Conservation (phyloP, 2,113 vertebrate species). For the Pseudorectes ferrugineus region DNA sequence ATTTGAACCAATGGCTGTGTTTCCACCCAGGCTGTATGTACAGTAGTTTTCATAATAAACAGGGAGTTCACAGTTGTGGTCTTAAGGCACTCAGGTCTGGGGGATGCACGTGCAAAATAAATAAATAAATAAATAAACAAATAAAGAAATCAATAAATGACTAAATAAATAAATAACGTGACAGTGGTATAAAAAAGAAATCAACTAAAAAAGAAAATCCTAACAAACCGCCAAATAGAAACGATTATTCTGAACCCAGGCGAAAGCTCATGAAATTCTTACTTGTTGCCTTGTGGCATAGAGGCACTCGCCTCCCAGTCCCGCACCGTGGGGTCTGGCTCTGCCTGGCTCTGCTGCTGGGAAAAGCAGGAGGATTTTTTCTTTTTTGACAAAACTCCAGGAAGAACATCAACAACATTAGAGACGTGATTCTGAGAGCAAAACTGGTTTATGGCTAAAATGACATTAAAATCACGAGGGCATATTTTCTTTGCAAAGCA, state of each 20-base stretch:
- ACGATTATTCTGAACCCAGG: background rate
- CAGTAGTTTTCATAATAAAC: constrained; percentile 48
- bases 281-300: constrained; percentile 38
- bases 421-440: background rate
- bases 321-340: background rate
- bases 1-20: constrained; percentile 69
- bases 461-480: constrained; percentile 29
- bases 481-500: background rate
- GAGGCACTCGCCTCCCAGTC: constrained; percentile 13
- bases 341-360: background rate
- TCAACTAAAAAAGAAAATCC: background rate
- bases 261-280: background rate
- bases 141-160: background rate
- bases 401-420: background rate
- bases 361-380: background rate
- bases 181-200: background rate
- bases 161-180: background rate
- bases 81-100: constrained; percentile 2
- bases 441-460: constrained; percentile 27
- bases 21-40: constrained; percentile 55
- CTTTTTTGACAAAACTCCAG: constrained; percentile 30
- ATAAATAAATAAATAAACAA: background rate
- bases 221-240: background rate
- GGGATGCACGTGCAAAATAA: background rate
- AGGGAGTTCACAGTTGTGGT: constrained; percentile 41